These are phyloP conservation scores for Pandion haliaetus DNA, from an alignment of 2,113 vertebrate species.

Conservation along the genomic window DNA sequence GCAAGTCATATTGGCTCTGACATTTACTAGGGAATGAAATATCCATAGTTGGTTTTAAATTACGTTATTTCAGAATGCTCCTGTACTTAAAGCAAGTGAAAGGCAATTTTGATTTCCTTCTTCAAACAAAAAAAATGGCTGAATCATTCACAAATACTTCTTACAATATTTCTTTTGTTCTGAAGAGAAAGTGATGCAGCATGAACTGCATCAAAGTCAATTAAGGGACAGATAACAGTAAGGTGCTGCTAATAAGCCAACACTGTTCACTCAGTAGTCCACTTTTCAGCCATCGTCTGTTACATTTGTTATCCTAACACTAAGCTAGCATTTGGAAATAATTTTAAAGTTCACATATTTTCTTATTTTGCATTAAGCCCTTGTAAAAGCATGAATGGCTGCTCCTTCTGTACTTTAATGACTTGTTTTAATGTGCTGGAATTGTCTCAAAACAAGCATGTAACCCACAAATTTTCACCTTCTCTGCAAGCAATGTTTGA, in stretches of 20 bases:
- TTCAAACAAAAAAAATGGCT: neutral
- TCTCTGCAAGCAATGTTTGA: neutral
- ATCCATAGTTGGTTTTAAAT: conserved; percentile 31
- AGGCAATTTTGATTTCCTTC: conserved; percentile 20
- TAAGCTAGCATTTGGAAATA: neutral
- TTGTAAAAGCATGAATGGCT: neutral
- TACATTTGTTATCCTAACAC: neutral
- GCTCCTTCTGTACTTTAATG: neutral
- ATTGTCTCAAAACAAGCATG: neutral
- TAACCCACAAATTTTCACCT: neutral
- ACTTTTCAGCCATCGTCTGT: neutral
- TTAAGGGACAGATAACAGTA: neutral
- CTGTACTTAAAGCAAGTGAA: conserved; percentile 4
- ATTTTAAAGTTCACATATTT: neutral
- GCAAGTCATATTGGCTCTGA: conserved; percentile 31
- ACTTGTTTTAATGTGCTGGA: neutral
- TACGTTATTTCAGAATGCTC: neutral
- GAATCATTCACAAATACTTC: neutral
- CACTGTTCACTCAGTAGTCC: neutral
- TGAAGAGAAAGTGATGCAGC: neutral
- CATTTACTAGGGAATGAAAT: conserved; percentile 43
- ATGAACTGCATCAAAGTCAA: neutral
- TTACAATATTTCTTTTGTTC: neutral
- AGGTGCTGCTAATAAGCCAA: neutral
- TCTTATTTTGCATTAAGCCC: neutral